Evolutionary conservation across 1,140 invertebrate genomes (phyloP).

Genomic region (Drosophila funebris): DNA sequence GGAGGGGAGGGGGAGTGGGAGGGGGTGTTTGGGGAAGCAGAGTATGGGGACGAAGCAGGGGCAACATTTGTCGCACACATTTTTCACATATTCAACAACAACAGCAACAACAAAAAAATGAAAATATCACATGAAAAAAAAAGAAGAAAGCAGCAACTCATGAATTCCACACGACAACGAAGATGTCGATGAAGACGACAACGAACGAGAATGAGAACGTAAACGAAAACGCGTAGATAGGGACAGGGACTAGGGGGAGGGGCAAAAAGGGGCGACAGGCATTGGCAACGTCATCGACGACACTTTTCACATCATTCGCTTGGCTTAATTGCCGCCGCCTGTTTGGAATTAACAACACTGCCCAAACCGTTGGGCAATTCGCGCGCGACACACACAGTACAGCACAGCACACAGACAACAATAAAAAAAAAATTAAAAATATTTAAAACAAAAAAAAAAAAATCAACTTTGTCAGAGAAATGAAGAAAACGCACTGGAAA

Average conservation of each 20-base stretch:
- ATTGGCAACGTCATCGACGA: constrained; percentile 59
- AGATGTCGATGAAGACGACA: constrained; percentile 10
- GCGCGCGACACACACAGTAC: not conserved
- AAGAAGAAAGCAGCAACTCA: constrained; percentile 7
- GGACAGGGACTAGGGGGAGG: not conserved
- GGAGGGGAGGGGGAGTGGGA: not conserved
- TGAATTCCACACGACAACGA: constrained; percentile 51
- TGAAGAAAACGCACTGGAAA: constrained; percentile 24
- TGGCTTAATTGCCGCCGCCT: constrained; percentile 30
- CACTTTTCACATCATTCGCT: constrained; percentile 66
- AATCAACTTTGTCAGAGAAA: not conserved
- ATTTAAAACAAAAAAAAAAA: not conserved
- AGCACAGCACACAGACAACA: not conserved
- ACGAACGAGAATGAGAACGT: constrained; percentile 20
- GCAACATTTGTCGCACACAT: constrained; percentile 76
- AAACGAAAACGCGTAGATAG: constrained; percentile 5
- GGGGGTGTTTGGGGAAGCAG: no score
- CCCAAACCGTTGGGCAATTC: constrained; percentile 13
- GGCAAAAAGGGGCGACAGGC: not conserved
- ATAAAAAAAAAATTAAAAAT: constrained; percentile 1
- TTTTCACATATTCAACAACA: constrained; percentile 66
- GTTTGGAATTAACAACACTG: constrained; percentile 21
- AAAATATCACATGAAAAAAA: constrained; percentile 6
- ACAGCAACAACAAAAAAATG: constrained; percentile 12
- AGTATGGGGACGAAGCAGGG: constrained; percentile 5